Conservation (phyloP, 2,888 invertebrate species). For the Carabus problematicus region DNA sequence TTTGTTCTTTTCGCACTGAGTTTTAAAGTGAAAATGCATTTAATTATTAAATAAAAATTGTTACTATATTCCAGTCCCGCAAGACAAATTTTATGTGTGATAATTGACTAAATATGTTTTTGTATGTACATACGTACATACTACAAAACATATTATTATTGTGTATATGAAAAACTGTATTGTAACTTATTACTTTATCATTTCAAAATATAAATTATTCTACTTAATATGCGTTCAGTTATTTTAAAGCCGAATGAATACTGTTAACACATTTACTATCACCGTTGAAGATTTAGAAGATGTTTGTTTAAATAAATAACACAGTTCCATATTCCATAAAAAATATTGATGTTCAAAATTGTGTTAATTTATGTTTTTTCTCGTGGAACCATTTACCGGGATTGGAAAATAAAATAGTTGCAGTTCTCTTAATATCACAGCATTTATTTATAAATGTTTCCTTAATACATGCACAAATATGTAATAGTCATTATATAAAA, state of each 20-base stretch:
- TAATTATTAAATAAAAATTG: not conserved
- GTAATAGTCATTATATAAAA: conserved; percentile 36
- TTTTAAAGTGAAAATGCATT: conserved; percentile 28
- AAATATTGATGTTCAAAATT: too few relatives aligned
- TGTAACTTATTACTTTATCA: conserved; percentile 39
- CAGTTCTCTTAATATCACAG: conserved; percentile 28
- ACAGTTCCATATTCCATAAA: too few relatives aligned
- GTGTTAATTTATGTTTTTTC: too few relatives aligned
- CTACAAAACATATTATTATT: not conserved
- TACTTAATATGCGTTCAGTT: conserved; percentile 6
- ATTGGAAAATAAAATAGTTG: too few relatives aligned
- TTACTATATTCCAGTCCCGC: conserved; percentile 20
- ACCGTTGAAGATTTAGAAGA: too few relatives aligned
- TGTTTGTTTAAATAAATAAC: not conserved
- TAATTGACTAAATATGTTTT: conserved; percentile 37
- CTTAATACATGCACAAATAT: conserved; percentile 39
- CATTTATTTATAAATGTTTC: conserved; percentile 29
- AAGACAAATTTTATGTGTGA: conserved; percentile 34
- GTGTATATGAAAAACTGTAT: conserved; percentile 24
- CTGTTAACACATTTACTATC: not conserved
- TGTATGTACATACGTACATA: conserved; percentile 33
- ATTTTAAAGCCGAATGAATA: not conserved
- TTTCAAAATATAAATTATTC: conserved; percentile 41
- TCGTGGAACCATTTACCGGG: too few relatives aligned
- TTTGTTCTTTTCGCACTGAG: conserved; percentile 16